These are phyloP conservation scores for Phalacrocorax brasilianus DNA, from an alignment of 2,113 vertebrate species.

Conservation along the genomic window DNA sequence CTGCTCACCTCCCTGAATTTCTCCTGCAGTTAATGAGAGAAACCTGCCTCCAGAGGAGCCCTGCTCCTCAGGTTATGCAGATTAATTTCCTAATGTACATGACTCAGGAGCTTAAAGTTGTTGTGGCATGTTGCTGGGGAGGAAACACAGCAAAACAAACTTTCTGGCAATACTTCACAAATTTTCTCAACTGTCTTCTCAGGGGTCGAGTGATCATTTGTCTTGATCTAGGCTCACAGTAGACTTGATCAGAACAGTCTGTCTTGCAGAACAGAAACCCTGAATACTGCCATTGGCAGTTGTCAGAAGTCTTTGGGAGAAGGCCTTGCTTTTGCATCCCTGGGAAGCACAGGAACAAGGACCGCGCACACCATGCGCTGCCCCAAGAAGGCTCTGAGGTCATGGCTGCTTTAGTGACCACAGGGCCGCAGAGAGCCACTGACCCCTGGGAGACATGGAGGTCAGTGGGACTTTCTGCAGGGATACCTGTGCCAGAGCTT, in stretches of 20 bases:
- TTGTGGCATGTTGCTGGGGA: not conserved
- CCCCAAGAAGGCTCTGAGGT: not conserved
- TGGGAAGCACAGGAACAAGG: not conserved
- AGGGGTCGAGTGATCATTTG: not conserved
- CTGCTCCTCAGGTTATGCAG: not conserved
- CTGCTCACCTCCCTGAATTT: not conserved
- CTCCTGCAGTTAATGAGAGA: accelerated
- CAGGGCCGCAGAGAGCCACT: not conserved
- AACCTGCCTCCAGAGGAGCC: not conserved
- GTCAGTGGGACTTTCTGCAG: not conserved
- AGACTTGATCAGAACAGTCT: not conserved
- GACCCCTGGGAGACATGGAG: accelerated
- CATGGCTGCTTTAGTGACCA: not conserved
- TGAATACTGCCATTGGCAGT: accelerated
- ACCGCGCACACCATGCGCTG: not conserved
- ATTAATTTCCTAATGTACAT: accelerated
- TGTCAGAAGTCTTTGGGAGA: too few species aligned
- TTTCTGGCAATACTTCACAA: not conserved
- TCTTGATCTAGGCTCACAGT: too few species aligned
- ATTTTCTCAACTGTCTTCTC: not conserved
- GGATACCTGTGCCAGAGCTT: not conserved
- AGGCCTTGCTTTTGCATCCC: not conserved
- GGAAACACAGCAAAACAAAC: not conserved
- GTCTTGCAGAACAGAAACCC: not conserved
- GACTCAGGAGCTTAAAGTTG: not conserved